phyloP scores from a whole-genome alignment of 2,113 vertebrate genomes.

The Melospiza georgiana region DNA sequence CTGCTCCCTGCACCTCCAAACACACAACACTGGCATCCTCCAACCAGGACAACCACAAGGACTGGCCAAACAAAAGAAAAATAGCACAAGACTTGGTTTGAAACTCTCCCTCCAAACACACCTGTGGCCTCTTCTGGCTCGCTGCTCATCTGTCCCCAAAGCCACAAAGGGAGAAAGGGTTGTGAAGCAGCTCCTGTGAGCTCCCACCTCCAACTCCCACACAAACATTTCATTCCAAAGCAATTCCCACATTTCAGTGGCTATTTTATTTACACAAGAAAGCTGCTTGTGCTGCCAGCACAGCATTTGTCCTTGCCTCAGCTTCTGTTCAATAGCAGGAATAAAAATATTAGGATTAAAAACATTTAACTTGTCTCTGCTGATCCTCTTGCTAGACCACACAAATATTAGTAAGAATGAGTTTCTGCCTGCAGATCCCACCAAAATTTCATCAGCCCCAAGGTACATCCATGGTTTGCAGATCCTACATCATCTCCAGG shows the following conservation, averaged over 20 bases:
- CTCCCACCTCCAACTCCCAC: neutral
- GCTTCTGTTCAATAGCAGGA: neutral
- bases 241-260: neutral
- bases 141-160: neutral
- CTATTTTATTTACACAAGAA: neutral
- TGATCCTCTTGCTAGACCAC: neutral
- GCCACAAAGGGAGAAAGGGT: neutral
- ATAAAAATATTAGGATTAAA: neutral
- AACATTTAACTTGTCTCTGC: neutral
- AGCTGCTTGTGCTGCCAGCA: neutral
- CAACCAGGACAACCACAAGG: neutral
- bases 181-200: neutral
- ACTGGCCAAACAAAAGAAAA: neutral
- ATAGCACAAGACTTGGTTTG: rapidly evolving
- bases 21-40: neutral
- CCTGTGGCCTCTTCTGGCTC: neutral
- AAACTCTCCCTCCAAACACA: neutral
- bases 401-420: neutral
- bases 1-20: neutral
- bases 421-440: neutral
- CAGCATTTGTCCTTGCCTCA: neutral
- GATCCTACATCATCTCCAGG: neutral
- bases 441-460: neutral
- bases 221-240: neutral
- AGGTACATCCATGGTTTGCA: neutral